Evolutionary conservation across 1,140 invertebrate species (phyloP).

Genomic region (Pseudachorutes palmiensis): DNA sequence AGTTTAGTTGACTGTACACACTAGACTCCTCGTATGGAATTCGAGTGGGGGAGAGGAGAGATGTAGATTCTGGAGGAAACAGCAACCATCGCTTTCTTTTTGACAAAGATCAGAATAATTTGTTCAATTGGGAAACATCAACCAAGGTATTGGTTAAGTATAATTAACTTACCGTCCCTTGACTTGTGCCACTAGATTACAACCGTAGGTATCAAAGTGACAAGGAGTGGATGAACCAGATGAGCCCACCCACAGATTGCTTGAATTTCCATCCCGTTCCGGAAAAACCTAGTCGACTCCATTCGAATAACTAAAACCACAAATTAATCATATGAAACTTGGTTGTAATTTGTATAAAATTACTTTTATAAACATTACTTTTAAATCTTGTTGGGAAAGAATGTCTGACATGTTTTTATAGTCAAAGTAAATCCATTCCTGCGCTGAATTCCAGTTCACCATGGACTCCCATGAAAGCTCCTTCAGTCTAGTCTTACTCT

Average conservation of each 20-base stretch:
- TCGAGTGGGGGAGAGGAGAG: conserved; percentile 64
- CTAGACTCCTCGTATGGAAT: conserved; percentile 96
- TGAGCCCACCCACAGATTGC: conserved; percentile 84
- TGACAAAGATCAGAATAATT: conserved; percentile 34
- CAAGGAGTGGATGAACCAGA: conserved; percentile 82
- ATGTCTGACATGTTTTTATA: conserved; percentile 67
- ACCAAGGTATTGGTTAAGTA: conserved; percentile 13
- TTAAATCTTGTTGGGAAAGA: conserved; percentile 40
- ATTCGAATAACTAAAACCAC: conserved; percentile 42
- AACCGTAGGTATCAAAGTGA: conserved; percentile 89
- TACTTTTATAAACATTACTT: conserved; percentile 15
- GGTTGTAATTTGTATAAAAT: background rate
- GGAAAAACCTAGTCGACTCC: conserved; percentile 67
- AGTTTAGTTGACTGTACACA: conserved; percentile 78
- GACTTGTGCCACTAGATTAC: conserved; percentile 82
- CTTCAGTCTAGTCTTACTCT: conserved; percentile 52
- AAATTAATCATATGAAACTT: background rate
- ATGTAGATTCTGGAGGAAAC: conserved; percentile 68
- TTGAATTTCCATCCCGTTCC: conserved; percentile 57
- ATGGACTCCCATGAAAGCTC: conserved; percentile 57
- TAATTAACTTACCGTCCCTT: conserved; percentile 59
- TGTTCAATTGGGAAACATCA: conserved; percentile 9
- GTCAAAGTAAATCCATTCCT: conserved; percentile 69
- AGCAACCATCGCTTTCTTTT: conserved; percentile 83
- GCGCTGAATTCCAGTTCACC: conserved; percentile 43